A percentile compares a stretch with the other conserved stretches of the same genome.
phyloP scores from a whole-genome alignment of 2,888 invertebrate genomes.

The Morpho deidamia region DNA sequence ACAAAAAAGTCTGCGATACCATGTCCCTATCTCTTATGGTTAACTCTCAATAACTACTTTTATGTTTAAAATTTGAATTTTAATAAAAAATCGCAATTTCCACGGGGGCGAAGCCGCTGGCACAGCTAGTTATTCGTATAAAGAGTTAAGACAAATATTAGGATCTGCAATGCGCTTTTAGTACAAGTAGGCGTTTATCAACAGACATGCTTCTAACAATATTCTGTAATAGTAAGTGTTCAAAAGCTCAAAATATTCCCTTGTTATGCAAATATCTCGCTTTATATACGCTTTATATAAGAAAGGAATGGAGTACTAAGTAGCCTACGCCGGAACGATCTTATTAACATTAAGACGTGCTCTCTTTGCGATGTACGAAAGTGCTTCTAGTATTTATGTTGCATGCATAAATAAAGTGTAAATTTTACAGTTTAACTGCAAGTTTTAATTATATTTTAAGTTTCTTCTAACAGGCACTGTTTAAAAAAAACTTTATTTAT shows the following conservation, averaged over 20 bases:
- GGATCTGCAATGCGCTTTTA: no score
- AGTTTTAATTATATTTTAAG: conserved; percentile 4
- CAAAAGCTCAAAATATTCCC: conserved; percentile 12
- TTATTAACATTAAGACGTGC: conserved; percentile 24
- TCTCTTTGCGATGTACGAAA: conserved; percentile 16
- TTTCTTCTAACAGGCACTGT: background rate
- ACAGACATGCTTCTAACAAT: background rate
- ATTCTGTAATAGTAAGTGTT: conserved; percentile 1
- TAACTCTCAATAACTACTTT: no score
- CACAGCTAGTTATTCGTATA: no score
- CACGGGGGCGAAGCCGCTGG: no score
- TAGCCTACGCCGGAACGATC: conserved; percentile 19
- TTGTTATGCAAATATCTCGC: conserved; percentile 22
- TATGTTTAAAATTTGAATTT: no score
- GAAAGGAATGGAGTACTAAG: conserved; percentile 22
- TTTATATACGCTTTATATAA: conserved; percentile 20
- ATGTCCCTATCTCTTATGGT: no score
- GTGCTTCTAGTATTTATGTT: conserved; percentile 16
- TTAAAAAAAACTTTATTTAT: no score
- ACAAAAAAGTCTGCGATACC: no score
- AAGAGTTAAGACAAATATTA: no score
- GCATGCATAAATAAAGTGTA: conserved; percentile 12
- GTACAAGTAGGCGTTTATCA: no score
- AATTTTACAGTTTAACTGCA: conserved; percentile 5
- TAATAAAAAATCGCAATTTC: no score